phyloP scores from a whole-genome alignment of 2,113 vertebrate species.

The Cettia cetti region DNA sequence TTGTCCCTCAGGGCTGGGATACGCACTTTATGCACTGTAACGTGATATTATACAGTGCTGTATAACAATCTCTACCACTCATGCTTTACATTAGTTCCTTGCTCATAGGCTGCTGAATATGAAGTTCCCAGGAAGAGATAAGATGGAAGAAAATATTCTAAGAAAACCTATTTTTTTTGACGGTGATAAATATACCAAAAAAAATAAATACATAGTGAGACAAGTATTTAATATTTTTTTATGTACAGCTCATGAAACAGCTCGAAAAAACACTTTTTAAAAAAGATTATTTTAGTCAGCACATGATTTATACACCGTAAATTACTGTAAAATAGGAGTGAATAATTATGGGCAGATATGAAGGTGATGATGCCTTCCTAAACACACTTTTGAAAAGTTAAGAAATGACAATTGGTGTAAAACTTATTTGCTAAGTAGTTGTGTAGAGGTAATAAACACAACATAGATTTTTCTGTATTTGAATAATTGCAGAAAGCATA shows the following conservation, averaged over 20 bases:
- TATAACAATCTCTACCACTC: neutral
- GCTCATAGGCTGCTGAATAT: neutral
- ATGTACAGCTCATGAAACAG: neutral
- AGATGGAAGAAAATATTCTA: neutral
- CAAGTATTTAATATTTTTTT: neutral
- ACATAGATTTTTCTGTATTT: neutral
- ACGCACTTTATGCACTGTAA: neutral
- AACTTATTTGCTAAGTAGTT: neutral
- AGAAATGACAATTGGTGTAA: neutral
- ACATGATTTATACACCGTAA: neutral
- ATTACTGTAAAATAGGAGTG: neutral
- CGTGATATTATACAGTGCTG: rapidly evolving
- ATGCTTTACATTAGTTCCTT: neutral
- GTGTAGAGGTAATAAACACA: neutral
- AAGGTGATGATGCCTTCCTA: neutral
- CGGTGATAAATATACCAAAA: neutral
- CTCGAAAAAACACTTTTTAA: neutral
- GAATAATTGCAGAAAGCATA: neutral
- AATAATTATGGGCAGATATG: neutral
- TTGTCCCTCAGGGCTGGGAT: neutral
- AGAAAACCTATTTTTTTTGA: neutral
- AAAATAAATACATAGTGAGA: neutral
- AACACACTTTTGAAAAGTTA: neutral
- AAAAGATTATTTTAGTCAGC: neutral
- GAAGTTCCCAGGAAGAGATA: neutral